Evolutionary conservation across 2,888 invertebrate species (phyloP), one percentile per base, ranked within the genome.

Genomic region (Netelia fuscicornis): DNA sequence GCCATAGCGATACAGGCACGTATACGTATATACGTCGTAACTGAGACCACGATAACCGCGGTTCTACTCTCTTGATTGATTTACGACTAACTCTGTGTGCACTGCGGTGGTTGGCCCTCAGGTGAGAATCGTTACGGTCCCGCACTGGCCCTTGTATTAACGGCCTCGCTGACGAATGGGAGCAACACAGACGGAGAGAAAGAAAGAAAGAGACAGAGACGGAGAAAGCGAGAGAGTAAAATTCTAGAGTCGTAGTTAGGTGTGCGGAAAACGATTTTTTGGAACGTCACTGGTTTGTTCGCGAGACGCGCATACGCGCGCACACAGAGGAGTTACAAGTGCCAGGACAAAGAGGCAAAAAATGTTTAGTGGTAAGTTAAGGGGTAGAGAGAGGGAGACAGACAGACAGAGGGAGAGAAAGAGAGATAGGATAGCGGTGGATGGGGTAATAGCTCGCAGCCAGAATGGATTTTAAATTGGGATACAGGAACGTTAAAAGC

Each of bases 1-100:
- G 37, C 37, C 5, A 37, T 37, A 37, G 37, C 37, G 0, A 37
- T 37, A 37, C 37, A 37, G 6, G 37, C 6, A 37, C 37, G 58
- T 74, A 23, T 37, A n/a, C 56, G 11, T 68, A 64, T 56, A 54
- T 65, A 71, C 58, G 64, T 56, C 30, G 83, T 68, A 71, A 65
- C 71, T 60, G 56, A 42, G 64, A 48, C 71, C 80, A 81, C 76
- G 84, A 84, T 84, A 84, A 84, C 84, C 84, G 76, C 84, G 60
- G 25, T 78, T 81, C 81, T 64, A 82, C 76, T 44, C 23, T 81
- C 85, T 71, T 87, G 86, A 87, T 87, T 86, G 87, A 87, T 87
- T 86, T 86, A 86, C 82, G 83, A 84, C 62, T 65, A 85, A 85
- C 84, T 30, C 17, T 30, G 75, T 76, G 44, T 81, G 82, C 37